A percentile compares a stretch with the other conserved stretches of the same genome.
phyloP scores from a whole-genome alignment of 2,113 vertebrate genomes.

The Morone chrysops region DNA sequence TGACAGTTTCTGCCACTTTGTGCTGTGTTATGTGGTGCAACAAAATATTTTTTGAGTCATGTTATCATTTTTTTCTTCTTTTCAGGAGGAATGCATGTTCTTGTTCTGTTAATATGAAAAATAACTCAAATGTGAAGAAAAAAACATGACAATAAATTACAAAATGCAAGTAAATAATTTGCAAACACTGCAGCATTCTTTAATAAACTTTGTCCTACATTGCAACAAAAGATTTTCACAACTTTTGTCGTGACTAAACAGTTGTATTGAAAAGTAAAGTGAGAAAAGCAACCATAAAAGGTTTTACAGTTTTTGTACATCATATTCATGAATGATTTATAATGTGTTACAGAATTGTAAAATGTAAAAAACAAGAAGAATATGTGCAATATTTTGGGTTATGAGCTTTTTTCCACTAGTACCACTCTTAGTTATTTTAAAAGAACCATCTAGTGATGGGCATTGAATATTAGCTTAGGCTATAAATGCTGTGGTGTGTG shows the following conservation, averaged over 20 bases:
- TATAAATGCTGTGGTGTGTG: too few species aligned
- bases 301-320: too few species aligned
- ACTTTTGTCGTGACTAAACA: neutral
- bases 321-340: too few species aligned
- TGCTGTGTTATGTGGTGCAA: neutral
- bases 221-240: neutral
- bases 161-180: neutral
- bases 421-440: too few species aligned
- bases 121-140: neutral
- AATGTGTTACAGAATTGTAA: too few species aligned
- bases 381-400: too few species aligned
- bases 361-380: too few species aligned
- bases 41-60: neutral
- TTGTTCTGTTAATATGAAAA: neutral
- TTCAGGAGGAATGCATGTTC: neutral
- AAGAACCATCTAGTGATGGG: too few species aligned
- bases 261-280: neutral
- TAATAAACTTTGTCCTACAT: neutral
- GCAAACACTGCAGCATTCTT: neutral
- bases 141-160: neutral
- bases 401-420: too few species aligned
- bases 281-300: too few species aligned
- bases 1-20: conserved; percentile 21
- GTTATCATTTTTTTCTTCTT: neutral
- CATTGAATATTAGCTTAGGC: too few species aligned